Base-by-base conservation (phyloP, 1,140 invertebrate genomes). In the Drosophila busckii region DNA sequence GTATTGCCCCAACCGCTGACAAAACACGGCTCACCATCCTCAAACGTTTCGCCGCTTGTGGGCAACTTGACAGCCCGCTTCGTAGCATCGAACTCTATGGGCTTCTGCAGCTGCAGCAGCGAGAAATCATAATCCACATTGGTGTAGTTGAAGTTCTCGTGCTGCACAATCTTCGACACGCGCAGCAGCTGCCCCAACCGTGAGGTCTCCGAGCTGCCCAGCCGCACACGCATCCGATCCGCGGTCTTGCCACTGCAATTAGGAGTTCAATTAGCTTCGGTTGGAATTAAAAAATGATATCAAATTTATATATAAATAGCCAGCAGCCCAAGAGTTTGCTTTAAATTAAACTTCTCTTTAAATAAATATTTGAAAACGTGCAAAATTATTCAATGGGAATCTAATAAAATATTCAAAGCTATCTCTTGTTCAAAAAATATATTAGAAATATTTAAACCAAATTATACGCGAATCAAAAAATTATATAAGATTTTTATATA, bases 1-100 rank as follows among this genome's bases (percentile, higher is more conserved):
- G 86, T 85, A 10, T 86, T 87, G 6, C 89, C 89, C 89, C 89
- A 90, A 1, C 89, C 89, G 8, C 84, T 80, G 0, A 89, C 88
- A 16, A 71, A 69, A 16, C 89, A 89, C 0, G 63, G 37, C 2
- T 86, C 84, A 2, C 76, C 65, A 2, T 87, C 86, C 31, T 52
- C 26, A 10, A 71, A 70, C 29, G 60, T 55, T 45, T 86, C 2
- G 35, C 2, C 3, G 75, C 62, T 0, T n/a, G n/a, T n/a, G n/a
- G 86, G 86, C 9, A 87, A 31, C 13, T 69, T 64, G 1, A 83
- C 54, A 2, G 84, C 54, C 37, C 69, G 60, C 16, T 75, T 87
- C 0, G 65, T 73, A 1, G 70, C 75, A 31, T 85, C 78, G 7
- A 85, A 86, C 25, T 64, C 41, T 4, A 87, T 69, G n/a, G 75